Conservation (phyloP, 2,113 vertebrate species). For the Saguinus midas region DNA sequence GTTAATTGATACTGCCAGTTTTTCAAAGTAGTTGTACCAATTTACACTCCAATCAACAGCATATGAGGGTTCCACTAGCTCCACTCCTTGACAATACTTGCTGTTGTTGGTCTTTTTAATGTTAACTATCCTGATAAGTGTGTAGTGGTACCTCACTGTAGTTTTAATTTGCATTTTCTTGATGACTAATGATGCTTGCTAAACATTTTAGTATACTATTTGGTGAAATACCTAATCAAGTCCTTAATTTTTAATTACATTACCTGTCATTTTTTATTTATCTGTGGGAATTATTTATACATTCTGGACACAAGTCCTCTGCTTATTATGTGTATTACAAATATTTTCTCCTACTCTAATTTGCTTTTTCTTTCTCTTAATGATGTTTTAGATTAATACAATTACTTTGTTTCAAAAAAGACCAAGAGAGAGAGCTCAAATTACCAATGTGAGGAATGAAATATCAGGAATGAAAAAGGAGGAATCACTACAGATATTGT, state of each 20-base stretch:
- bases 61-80: neutral
- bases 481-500: neutral
- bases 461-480: constrained; percentile 16
- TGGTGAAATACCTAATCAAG: neutral
- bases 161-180: constrained; percentile 41
- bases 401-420: neutral
- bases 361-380: constrained; percentile 47
- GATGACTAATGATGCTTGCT: neutral
- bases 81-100: neutral
- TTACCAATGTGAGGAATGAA: neutral
- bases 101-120: neutral
- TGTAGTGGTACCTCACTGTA: neutral
- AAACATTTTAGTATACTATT: neutral
- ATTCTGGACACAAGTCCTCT: neutral
- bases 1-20: neutral
- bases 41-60: neutral
- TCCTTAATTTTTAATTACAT: constrained; percentile 1
- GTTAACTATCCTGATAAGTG: neutral
- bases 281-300: neutral
- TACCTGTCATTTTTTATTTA: neutral
- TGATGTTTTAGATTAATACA: neutral
- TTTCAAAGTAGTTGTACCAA: constrained; percentile 4
- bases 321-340: neutral
- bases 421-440: neutral
- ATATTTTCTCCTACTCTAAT: neutral